Percentiles rank a stretch among this genome's conserved stretches.
Conservation (phyloP, 2,888 invertebrate genomes). For the Dicyrtoma fusca region DNA sequence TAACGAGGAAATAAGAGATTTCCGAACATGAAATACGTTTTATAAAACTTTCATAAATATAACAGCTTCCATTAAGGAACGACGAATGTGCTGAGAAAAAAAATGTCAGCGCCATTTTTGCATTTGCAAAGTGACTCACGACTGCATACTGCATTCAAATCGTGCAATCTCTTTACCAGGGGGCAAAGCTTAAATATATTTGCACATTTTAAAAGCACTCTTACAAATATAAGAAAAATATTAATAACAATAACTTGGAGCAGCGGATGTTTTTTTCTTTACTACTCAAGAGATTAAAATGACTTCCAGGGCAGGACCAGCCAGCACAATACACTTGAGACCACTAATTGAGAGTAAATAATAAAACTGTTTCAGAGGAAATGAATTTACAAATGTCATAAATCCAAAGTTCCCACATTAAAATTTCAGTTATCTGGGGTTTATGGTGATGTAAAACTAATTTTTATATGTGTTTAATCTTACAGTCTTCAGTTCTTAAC, state of each 20-base stretch:
- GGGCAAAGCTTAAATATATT: no score
- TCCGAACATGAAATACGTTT: no score
- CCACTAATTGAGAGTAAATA: slow-evolving; percentile 30
- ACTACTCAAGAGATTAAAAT: slow-evolving; percentile 12
- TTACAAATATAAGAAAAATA: not conserved
- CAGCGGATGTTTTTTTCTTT: slow-evolving; percentile 20
- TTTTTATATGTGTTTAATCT: slow-evolving; percentile 13
- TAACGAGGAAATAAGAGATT: no score
- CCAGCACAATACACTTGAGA: slow-evolving; percentile 6
- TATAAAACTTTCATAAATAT: no score
- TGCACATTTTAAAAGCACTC: not conserved
- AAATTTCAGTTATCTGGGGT: slow-evolving; percentile 19
- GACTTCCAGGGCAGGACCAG: slow-evolving; percentile 16
- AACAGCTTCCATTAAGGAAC: no score
- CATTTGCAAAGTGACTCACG: no score
- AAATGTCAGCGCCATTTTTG: no score
- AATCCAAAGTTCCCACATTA: slow-evolving; percentile 36
- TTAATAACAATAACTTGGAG: not conserved
- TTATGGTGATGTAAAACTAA: slow-evolving; percentile 27
- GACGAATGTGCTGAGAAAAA: no score
- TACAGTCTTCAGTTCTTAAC: not conserved
- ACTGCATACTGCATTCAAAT: no score
- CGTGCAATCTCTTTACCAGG: no score
- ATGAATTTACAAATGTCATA: slow-evolving; percentile 12
- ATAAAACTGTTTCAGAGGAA: slow-evolving; percentile 21